These are phyloP conservation scores for Caloenas nicobarica DNA, from an alignment of 2,113 vertebrate genomes.

Conservation along the genomic window DNA sequence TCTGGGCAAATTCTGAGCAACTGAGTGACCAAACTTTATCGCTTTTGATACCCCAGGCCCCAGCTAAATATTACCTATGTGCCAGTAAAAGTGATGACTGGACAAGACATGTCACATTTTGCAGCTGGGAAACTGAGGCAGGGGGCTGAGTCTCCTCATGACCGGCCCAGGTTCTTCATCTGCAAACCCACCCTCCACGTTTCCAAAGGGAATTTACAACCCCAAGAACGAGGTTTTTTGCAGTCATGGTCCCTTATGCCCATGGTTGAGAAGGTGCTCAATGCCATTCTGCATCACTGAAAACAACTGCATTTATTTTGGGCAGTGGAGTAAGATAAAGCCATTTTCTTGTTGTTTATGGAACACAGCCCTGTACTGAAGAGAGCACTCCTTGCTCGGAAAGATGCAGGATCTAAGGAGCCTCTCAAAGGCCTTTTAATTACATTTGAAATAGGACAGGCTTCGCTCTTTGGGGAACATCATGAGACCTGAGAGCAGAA, in stretches of 20 bases:
- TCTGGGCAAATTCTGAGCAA: not conserved
- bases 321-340: not conserved
- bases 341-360: not conserved
- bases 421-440: slow-evolving; percentile 39
- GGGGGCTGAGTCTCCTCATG: fast-evolving
- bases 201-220: not conserved
- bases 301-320: not conserved
- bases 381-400: not conserved
- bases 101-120: fast-evolving
- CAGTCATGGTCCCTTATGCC: fast-evolving
- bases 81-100: not conserved
- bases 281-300: not conserved
- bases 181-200: not conserved
- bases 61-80: not conserved
- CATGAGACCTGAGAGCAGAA: slow-evolving; percentile 24
- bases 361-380: not conserved
- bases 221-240: not conserved
- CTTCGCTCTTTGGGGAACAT: not conserved
- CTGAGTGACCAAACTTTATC: not conserved
- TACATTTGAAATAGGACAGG: slow-evolving; percentile 2
- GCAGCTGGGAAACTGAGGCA: not conserved
- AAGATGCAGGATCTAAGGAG: not conserved
- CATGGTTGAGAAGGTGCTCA: fast-evolving
- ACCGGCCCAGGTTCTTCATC: not conserved
- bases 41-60: not conserved